Percentiles rank a stretch among this genome's conserved stretches.
These are phyloP conservation scores for Neopelma chrysocephalum DNA, from an alignment of 2,797 vertebrate species.

Conservation along the genomic window DNA sequence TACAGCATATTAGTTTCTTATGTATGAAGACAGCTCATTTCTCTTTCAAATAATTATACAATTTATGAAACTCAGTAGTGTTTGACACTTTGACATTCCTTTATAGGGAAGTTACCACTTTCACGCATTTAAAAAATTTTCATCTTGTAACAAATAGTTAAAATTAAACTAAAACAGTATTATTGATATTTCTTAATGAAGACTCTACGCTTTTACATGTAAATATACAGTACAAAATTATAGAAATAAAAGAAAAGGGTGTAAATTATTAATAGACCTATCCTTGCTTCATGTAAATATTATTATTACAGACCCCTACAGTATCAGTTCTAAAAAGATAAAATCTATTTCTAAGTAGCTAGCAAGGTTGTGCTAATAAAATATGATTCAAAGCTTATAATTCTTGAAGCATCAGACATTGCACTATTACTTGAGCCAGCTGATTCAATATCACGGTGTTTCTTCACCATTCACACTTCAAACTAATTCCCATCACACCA, in stretches of 20 bases:
- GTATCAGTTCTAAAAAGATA: constrained; percentile 83
- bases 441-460: constrained; percentile 75
- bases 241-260: constrained; percentile 78
- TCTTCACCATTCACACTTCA: constrained; percentile 79
- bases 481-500: constrained; percentile 71
- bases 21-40: constrained; percentile 67
- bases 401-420: constrained; percentile 82
- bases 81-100: constrained; percentile 70
- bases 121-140: constrained; percentile 77
- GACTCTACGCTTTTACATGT: constrained; percentile 78
- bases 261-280: constrained; percentile 77
- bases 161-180: constrained; percentile 77
- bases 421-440: constrained; percentile 81
- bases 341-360: constrained; percentile 83
- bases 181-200: constrained; percentile 77
- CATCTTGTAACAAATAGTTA: constrained; percentile 81
- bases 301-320: constrained; percentile 80
- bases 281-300: constrained; percentile 79
- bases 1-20: constrained; percentile 64
- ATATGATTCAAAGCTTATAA: constrained; percentile 81
- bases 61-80: constrained; percentile 69
- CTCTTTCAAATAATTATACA: constrained; percentile 72
- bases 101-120: constrained; percentile 68
- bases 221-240: constrained; percentile 84
- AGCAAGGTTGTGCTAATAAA: constrained; percentile 88